A percentile compares a stretch with the other conserved stretches of the same genome.
Evolutionary conservation across 1,140 invertebrate genomes (phyloP).

Genomic region (Drosophila takahashii): DNA sequence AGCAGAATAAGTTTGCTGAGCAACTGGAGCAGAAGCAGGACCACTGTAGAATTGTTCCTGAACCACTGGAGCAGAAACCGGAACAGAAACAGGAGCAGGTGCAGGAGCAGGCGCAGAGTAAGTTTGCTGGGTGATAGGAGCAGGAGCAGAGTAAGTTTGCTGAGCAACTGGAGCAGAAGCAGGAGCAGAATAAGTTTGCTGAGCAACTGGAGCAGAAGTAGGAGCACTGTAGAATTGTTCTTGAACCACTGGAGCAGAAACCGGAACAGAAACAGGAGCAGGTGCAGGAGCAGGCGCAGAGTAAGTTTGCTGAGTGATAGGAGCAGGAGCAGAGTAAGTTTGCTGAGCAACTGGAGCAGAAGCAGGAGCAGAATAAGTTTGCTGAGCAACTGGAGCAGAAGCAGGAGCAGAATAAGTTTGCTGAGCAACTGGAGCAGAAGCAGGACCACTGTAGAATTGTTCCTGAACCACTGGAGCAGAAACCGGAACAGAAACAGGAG

Average conservation of each 20-base stretch:
- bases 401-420: constrained; percentile 20
- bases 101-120: too few species aligned
- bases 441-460: constrained; percentile 25
- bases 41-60: too few species aligned
- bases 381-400: constrained; percentile 32
- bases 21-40: constrained; percentile 34
- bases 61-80: too few species aligned
- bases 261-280: constrained; percentile 6
- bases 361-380: constrained; percentile 9
- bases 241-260: constrained; percentile 35
- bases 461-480: constrained; percentile 42
- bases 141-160: constrained; percentile 11
- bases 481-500: constrained; percentile 31
- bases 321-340: background rate
- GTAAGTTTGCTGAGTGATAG: too few species aligned
- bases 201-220: constrained; percentile 19
- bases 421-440: constrained; percentile 35
- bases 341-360: constrained; percentile 16
- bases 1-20: constrained; percentile 19
- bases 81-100: too few species aligned
- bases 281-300: constrained; percentile 3
- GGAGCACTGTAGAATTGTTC: constrained; percentile 40
- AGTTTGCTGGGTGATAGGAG: background rate
- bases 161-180: background rate
- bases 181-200: constrained; percentile 4